Conservation (phyloP, 1,140 invertebrate species). For the Anastrepha ludens region DNA sequence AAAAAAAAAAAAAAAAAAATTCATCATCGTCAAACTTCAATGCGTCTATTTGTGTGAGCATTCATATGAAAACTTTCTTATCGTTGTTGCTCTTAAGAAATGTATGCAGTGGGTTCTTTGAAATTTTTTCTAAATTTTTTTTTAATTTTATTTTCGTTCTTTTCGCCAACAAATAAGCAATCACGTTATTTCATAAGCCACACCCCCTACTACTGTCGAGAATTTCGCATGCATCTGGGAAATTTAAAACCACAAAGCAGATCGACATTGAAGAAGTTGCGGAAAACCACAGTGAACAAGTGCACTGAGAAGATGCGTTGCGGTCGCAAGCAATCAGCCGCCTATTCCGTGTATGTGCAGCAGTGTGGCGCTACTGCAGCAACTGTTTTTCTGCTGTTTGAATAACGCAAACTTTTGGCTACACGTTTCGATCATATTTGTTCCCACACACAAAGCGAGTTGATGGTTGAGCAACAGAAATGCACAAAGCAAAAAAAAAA, state of each 20-base stretch:
- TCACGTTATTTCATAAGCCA: conserved; percentile 27
- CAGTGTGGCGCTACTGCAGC: neutral
- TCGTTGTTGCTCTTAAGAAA: too few species aligned
- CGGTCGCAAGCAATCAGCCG: conserved; percentile 7
- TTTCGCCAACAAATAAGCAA: neutral
- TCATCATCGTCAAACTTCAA: too few species aligned
- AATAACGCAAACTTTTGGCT: conserved; percentile 44
- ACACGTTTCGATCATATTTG: neutral
- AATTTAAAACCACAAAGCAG: conserved; percentile 44
- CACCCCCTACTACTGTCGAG: conserved; percentile 38
- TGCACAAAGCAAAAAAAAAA: neutral
- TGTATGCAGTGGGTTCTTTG: neutral
- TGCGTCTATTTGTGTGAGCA: too few species aligned
- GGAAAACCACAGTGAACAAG: conserved; percentile 42
- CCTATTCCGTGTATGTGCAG: neutral
- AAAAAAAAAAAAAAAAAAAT: too few species aligned
- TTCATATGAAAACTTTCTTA: too few species aligned
- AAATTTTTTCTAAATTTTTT: neutral
- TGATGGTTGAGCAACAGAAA: conserved; percentile 3
- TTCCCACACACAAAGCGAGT: conserved; percentile 50
- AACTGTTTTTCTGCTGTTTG: conserved; percentile 14
- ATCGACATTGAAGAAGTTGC: conserved; percentile 45
- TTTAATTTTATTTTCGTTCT: conserved; percentile 13
- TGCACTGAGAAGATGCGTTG: conserved; percentile 35
- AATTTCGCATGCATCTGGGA: conserved; percentile 38